phyloP scores from a whole-genome alignment of 2,888 invertebrate species.

The Polyommatus iphigenia region DNA sequence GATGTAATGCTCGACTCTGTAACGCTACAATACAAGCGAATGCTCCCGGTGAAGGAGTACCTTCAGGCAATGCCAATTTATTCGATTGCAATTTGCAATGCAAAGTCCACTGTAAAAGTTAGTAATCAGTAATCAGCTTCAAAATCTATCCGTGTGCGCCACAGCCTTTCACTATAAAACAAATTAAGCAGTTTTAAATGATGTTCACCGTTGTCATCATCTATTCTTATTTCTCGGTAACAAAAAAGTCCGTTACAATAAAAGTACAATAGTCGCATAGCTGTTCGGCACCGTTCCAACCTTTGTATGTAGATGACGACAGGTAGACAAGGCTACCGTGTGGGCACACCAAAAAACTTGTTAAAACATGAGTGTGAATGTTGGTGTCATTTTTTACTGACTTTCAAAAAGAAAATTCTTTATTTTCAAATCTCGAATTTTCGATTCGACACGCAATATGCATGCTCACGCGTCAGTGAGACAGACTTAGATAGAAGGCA shows the following conservation, averaged over 20 bases:
- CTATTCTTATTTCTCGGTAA: conserved; percentile 31
- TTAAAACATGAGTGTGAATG: background rate
- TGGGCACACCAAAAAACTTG: conserved; percentile 9
- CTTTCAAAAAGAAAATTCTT: background rate
- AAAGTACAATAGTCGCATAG: conserved; percentile 30
- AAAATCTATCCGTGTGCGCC: no score
- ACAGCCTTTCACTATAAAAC: conserved; percentile 5
- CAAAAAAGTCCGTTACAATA: conserved; percentile 37
- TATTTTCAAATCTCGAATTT: no score
- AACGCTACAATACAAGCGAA: no score
- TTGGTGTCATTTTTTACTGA: background rate
- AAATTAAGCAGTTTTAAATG: conserved; percentile 15
- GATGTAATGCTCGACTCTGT: no score
- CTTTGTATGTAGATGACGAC: conserved; percentile 47
- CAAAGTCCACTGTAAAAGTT: no score
- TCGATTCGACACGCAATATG: no score
- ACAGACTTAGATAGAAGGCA: no score
- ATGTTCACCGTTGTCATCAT: conserved; percentile 12
- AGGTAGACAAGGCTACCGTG: conserved; percentile 35
- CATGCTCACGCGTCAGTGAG: no score
- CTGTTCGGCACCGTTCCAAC: conserved; percentile 33
- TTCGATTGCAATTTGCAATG: no score
- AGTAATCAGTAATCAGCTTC: no score
- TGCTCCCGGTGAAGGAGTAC: no score
- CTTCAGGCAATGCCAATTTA: no score